Conservation (phyloP, 2,113 vertebrate genomes). For the Etheostoma spectabile region DNA sequence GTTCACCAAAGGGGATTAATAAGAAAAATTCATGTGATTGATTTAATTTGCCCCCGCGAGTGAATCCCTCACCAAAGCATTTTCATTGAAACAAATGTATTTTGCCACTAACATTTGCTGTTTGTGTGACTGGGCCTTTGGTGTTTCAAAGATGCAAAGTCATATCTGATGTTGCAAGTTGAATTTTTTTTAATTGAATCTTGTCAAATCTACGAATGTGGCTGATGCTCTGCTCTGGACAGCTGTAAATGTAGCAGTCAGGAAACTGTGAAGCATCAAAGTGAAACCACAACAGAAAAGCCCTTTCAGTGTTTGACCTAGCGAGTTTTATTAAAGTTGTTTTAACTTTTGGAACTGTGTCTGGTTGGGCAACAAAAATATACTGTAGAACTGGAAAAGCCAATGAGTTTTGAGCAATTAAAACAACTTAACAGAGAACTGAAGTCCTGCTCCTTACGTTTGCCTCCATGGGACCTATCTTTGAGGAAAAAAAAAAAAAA, state of each 20-base stretch:
- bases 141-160: not conserved
- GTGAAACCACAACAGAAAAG: not conserved
- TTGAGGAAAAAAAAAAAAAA: too few relatives aligned
- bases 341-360: not conserved
- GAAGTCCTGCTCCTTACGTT: too few relatives aligned
- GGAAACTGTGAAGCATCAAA: conserved; percentile 4
- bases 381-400: not conserved
- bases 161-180: not conserved
- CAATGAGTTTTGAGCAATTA: not conserved
- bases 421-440: not conserved
- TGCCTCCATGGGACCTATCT: too few relatives aligned
- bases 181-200: not conserved
- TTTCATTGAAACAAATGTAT: too few relatives aligned
- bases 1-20: not conserved
- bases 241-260: not conserved
- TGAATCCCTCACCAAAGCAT: too few relatives aligned
- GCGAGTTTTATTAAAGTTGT: conserved; percentile 8
- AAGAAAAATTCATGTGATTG: not conserved
- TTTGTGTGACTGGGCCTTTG: too few relatives aligned
- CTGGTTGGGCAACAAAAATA: not conserved
- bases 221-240: not conserved
- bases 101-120: too few relatives aligned
- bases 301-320: conserved; percentile 1
- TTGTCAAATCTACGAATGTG: not conserved
- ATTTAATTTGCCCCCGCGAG: not conserved